Evolutionary conservation across 1,140 invertebrate genomes (phyloP).

Genomic region (Akabosia matsudoensis): DNA sequence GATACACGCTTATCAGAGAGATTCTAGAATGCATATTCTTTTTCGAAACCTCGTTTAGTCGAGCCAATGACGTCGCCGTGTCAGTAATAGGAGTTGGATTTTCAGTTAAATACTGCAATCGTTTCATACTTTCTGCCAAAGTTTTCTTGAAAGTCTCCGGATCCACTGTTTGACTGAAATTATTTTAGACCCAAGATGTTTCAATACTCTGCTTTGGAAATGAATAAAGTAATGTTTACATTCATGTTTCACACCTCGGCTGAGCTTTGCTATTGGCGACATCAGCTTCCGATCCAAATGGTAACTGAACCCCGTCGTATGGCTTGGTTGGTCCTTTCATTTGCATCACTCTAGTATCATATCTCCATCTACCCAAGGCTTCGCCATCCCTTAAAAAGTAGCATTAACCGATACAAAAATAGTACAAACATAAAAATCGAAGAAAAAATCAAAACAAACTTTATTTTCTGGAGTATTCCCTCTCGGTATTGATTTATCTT

Average conservation of each 20-base stretch:
- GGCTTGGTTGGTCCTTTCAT: not conserved
- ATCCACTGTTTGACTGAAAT: not conserved
- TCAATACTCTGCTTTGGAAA: no score
- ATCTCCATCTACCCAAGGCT: conserved; percentile 2
- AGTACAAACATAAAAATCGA: not conserved
- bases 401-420: not conserved
- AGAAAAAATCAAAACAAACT: not conserved
- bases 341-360: not conserved
- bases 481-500: not conserved
- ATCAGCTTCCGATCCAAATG: conserved; percentile 6
- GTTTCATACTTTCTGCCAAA: not conserved
- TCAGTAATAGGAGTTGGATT: not conserved
- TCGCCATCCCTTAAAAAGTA: not conserved
- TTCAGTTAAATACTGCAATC: not conserved
- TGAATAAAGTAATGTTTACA: no score
- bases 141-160: not conserved
- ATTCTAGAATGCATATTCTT: not conserved
- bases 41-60: not conserved
- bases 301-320: not conserved
- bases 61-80: not conserved
- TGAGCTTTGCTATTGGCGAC: not conserved
- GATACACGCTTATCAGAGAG: not conserved
- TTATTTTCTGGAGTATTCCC: not conserved
- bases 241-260: no score
- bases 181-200: not conserved